Percentiles rank a stretch among this genome's conserved stretches.
Evolutionary conservation across 2,888 invertebrate species (phyloP).

Genomic region (Drosophila fulvimacula): DNA sequence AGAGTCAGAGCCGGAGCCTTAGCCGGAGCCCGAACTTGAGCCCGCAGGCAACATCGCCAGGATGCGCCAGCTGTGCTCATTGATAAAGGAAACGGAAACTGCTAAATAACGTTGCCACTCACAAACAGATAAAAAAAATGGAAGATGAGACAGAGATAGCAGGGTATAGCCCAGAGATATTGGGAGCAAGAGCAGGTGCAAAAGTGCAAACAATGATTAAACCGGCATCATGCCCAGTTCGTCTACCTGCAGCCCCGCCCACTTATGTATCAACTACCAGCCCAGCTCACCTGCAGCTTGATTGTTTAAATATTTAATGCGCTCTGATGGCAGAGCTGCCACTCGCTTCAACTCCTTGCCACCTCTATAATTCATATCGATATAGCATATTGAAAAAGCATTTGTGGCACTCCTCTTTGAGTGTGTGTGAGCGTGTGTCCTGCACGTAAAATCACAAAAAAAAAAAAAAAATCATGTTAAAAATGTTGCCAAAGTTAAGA

Average conservation of each 20-base stretch:
- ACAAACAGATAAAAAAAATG: slow-evolving; percentile 28
- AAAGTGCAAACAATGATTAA: slow-evolving; percentile 72
- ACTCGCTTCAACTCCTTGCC: slow-evolving; percentile 33
- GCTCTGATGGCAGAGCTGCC: slow-evolving; percentile 53
- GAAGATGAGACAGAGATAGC: background rate
- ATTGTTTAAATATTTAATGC: slow-evolving; percentile 76
- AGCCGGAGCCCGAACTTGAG: background rate
- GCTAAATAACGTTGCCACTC: slow-evolving; percentile 75
- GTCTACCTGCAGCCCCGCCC: slow-evolving; percentile 16
- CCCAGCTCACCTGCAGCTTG: slow-evolving; percentile 47
- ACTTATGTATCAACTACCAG: background rate
- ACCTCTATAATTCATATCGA: slow-evolving; percentile 47
- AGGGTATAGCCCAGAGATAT: background rate
- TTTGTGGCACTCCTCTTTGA: slow-evolving; percentile 2
- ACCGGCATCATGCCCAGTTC: slow-evolving; percentile 38
- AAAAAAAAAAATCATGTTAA: background rate
- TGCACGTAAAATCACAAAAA: background rate
- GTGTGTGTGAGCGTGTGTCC: slow-evolving; percentile 2
- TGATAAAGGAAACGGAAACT: slow-evolving; percentile 76
- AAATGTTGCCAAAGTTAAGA: slow-evolving; percentile 5
- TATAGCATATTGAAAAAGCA: slow-evolving; percentile 20
- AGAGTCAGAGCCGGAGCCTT: background rate
- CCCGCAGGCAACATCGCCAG: slow-evolving; percentile 40
- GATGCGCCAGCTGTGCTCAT: slow-evolving; percentile 73
- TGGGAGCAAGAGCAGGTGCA: slow-evolving; percentile 59